Base-by-base conservation (phyloP, 2,113 vertebrate genomes). In the Suncus etruscus region DNA sequence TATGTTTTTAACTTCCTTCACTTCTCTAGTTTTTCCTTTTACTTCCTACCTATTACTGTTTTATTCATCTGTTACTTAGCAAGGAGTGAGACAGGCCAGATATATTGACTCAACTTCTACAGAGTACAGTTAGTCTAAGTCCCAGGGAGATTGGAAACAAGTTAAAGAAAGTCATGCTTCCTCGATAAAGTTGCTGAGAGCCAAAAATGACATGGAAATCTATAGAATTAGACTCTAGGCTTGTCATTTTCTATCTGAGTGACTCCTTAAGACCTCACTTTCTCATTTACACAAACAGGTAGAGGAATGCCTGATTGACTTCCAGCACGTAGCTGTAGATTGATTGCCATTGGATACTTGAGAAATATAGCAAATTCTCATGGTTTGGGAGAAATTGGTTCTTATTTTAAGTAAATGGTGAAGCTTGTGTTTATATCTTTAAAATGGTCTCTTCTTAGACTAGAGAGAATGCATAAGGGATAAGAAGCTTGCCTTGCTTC, bases 21-120 rank as follows among this genome's bases (percentile, higher is more conserved):
- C 61, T 68, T 88, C 31, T 91, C 47, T 87, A 32, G 68, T 73
- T 83, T 83, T 15, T 83, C 48, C 39, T 75, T 87, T 90, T 86
- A 45, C 32, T 86, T 84, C 45, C 18, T 80, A 63, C 72, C 29
- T 70, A 9, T 65, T 80, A n/a, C 83, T 94, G 22, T 77, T 83
- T 15, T 83, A 70, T 91, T 22, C 58, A 48, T 9, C 25, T 20
- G 58, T 91, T 80, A 80, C 90, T 89, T 91, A 69, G 50, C 48
- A 92, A 77, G 32, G 83, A 77, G 29, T 63, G 47, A 58, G 31
- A 51, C 1, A 86, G 89, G 77, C 63, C 78, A 79, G 58, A 89
- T 87, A 81, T 77, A 87, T 63, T 81, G 78, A 79, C 16, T 72
- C 47, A 94, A 27, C 39, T 73, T n/a, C 63, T 75, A 80, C 4